Conservation (phyloP, 2,888 invertebrate genomes). For the Plebejus anna region DNA sequence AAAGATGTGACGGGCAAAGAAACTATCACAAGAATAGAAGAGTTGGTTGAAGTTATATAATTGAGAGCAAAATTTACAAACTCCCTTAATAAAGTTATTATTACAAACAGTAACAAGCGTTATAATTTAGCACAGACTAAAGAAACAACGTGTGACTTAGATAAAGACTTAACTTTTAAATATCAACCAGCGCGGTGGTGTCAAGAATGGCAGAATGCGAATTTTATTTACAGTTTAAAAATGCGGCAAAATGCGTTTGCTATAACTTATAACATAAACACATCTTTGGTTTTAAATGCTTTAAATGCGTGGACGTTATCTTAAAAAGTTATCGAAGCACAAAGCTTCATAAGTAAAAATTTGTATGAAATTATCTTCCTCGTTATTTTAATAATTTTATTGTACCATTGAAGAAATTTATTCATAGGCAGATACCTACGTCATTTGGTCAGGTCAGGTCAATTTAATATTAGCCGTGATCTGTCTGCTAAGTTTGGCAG, state of each 20-base stretch:
- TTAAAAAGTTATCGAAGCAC: too few species aligned
- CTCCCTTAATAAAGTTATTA: conserved; percentile 34
- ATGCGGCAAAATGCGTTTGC: neutral
- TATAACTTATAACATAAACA: neutral
- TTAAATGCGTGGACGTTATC: neutral
- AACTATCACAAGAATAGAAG: conserved; percentile 60
- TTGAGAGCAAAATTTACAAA: conserved; percentile 37
- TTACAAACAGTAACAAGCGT: conserved; percentile 37
- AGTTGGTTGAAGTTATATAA: conserved; percentile 67
- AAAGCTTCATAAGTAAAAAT: too few species aligned
- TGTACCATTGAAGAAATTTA: too few species aligned
- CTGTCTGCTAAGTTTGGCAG: too few species aligned
- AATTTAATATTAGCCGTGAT: too few species aligned
- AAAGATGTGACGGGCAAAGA: conserved; percentile 42
- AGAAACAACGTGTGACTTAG: neutral
- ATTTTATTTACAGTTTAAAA: neutral
- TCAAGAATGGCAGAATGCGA: neutral
- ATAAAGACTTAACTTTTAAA: neutral
- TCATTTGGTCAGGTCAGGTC: too few species aligned
- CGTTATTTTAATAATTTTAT: too few species aligned
- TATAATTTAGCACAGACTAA: conserved; percentile 30
- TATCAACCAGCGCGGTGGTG: neutral
- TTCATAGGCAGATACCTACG: too few species aligned
- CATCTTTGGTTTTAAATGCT: neutral
- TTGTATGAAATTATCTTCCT: too few species aligned